Conservation (phyloP, 2,797 vertebrate genomes). For the Centroberyx gerrardi region DNA sequence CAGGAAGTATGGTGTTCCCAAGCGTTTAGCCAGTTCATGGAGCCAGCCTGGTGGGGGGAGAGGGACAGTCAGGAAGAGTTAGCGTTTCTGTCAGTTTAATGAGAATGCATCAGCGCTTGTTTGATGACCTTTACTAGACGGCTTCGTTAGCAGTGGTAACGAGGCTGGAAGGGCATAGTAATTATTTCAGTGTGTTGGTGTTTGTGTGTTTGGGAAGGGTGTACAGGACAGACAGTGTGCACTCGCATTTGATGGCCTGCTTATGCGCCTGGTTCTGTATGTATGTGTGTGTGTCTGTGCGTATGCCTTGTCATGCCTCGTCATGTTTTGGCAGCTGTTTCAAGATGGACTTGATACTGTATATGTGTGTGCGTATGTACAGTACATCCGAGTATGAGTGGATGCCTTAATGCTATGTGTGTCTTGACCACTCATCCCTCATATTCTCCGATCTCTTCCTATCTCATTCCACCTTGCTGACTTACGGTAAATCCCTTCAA, state of each 20-base stretch:
- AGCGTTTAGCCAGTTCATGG: conserved; percentile 88
- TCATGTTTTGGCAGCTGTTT: background rate
- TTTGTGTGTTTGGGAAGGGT: conserved; percentile 36
- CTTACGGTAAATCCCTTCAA: no score
- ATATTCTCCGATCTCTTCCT: no score
- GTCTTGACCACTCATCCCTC: no score
- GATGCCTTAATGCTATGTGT: no score
- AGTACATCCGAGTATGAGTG: no score
- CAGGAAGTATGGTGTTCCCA: conserved; percentile 88
- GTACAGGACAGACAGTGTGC: background rate
- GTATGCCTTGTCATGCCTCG: background rate
- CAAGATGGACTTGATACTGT: no score
- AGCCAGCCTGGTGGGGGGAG: conserved; percentile 85
- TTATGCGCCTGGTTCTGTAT: background rate
- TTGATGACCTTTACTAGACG: conserved; percentile 52
- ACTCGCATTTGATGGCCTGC: background rate
- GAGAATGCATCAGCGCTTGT: conserved; percentile 26
- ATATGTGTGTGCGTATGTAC: no score
- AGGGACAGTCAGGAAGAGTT: conserved; percentile 23
- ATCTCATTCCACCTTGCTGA: no score
- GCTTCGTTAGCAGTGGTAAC: conserved; percentile 47
- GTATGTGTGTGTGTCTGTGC: conserved; percentile 1
- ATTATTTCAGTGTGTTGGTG: conserved; percentile 49
- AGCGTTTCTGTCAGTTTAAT: conserved; percentile 40
- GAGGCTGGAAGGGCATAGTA: conserved; percentile 32